A percentile compares a stretch with the other conserved stretches of the same genome.
phyloP scores from a whole-genome alignment of 2,888 invertebrate species.

The Troides oblongomaculatus region DNA sequence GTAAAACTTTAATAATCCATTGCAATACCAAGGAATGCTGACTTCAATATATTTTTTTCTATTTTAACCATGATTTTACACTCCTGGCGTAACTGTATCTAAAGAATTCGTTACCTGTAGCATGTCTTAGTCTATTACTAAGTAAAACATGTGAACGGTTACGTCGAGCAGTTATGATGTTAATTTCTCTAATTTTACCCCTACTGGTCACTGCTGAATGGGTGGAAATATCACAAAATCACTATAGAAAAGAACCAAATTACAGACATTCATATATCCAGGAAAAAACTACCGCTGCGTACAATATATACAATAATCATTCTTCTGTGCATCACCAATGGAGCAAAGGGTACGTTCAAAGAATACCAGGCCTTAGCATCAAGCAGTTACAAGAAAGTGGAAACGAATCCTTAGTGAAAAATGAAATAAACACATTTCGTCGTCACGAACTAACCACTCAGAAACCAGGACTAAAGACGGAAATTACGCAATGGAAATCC shows the following conservation, averaged over 20 bases:
- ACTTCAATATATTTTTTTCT: no score
- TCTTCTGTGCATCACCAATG: conserved; percentile 44
- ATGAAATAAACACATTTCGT: conserved; percentile 18
- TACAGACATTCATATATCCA: conserved; percentile 22
- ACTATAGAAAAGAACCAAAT: conserved; percentile 50
- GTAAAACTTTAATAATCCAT: no score
- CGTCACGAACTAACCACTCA: background rate
- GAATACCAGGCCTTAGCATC: conserved; percentile 47
- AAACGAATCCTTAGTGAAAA: conserved; percentile 28
- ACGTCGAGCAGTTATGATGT: conserved; percentile 36
- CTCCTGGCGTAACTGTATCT: conserved; percentile 50
- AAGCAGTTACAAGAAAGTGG: conserved; percentile 39
- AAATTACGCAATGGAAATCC: conserved; percentile 1
- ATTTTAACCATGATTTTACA: conserved; percentile 35
- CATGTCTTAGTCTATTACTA: conserved; percentile 40
- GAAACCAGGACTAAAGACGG: background rate
- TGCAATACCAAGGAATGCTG: no score
- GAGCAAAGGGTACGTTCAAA: conserved; percentile 42
- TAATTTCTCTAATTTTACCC: conserved; percentile 46
- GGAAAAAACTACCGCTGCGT: conserved; percentile 33
- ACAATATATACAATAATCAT: conserved; percentile 42
- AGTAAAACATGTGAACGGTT: conserved; percentile 33
- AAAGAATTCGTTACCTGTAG: conserved; percentile 43
- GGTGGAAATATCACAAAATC: conserved; percentile 70
- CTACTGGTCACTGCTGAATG: conserved; percentile 52